phyloP scores from a whole-genome alignment of 2,888 invertebrate genomes.

The Bursaphelenchus okinawaensis region DNA sequence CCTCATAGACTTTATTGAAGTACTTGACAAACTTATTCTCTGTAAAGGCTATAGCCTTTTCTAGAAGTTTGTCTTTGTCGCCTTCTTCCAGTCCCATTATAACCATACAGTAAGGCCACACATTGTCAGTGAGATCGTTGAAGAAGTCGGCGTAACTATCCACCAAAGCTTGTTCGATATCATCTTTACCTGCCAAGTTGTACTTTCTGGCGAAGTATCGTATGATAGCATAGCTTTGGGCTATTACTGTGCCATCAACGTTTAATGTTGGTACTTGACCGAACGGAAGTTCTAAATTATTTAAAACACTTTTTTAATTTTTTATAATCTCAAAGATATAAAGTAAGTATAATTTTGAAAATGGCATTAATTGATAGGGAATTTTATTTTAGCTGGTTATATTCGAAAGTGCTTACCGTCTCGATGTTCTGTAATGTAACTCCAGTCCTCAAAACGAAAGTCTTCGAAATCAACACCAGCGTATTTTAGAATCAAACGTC shows the following conservation, averaged over 20 bases:
- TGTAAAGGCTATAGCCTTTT: not conserved
- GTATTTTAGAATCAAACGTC: conserved; percentile 6
- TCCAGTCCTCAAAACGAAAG: too few relatives aligned
- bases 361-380: too few relatives aligned
- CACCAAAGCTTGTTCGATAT: not conserved
- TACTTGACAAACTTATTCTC: not conserved
- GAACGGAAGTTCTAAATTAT: not conserved
- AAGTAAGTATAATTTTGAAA: too few relatives aligned
- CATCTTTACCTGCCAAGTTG: not conserved
- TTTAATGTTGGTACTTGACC: not conserved
- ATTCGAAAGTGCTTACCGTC: not conserved
- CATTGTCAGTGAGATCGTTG: not conserved
- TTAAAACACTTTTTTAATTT: too few relatives aligned
- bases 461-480: conserved; percentile 16
- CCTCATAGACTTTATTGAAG: not conserved
- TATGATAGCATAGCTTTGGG: not conserved
- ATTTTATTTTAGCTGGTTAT: too few relatives aligned
- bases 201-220: not conserved
- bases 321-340: too few relatives aligned
- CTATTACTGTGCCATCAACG: not conserved
- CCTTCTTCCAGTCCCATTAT: not conserved
- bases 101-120: not conserved
- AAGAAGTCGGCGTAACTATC: not conserved
- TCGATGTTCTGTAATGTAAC: too few relatives aligned
- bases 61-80: not conserved